Percentiles rank a stretch among this genome's conserved stretches.
Evolutionary conservation across 2,797 vertebrate species (phyloP).

Genomic region (Pseudochaenichthys georgianus): DNA sequence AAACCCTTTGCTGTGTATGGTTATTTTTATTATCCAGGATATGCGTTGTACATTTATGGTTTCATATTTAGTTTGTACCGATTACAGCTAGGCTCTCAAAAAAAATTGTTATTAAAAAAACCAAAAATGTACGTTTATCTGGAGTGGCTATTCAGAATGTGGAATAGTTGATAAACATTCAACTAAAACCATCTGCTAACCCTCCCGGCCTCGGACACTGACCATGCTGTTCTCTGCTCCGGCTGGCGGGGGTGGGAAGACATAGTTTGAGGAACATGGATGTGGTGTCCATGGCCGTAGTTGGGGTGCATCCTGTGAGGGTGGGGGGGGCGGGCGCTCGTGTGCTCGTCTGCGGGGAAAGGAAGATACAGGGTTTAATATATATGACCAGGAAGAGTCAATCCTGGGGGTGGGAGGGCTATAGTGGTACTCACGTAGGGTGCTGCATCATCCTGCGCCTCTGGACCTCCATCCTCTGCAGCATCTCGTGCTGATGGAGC

Average conservation of each 20-base stretch:
- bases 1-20: no score
- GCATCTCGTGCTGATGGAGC: slow-evolving; percentile 94
- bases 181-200: slow-evolving; percentile 3
- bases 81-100: no score
- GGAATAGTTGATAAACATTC: slow-evolving; percentile 2
- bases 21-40: no score
- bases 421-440: slow-evolving; percentile 89
- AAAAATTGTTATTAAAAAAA: no score
- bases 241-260: slow-evolving; percentile 97
- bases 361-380: not conserved
- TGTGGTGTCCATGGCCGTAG: slow-evolving; percentile 98
- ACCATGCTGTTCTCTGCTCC: slow-evolving; percentile 97
- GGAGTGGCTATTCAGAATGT: not conserved
- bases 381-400: not conserved
- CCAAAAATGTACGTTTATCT: no score
- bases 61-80: no score
- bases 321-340: slow-evolving; percentile 96
- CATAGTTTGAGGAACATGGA: slow-evolving; percentile 99
- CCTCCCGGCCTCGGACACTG: slow-evolving; percentile 66
- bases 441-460: slow-evolving; percentile 98
- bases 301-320: slow-evolving; percentile 99
- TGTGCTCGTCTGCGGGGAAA: slow-evolving; percentile 90
- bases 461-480: slow-evolving; percentile 98
- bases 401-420: not conserved
- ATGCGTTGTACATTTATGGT: no score